These are phyloP conservation scores for Crypturellus undulatus DNA, from an alignment of 2,113 vertebrate species.

Conservation along the genomic window DNA sequence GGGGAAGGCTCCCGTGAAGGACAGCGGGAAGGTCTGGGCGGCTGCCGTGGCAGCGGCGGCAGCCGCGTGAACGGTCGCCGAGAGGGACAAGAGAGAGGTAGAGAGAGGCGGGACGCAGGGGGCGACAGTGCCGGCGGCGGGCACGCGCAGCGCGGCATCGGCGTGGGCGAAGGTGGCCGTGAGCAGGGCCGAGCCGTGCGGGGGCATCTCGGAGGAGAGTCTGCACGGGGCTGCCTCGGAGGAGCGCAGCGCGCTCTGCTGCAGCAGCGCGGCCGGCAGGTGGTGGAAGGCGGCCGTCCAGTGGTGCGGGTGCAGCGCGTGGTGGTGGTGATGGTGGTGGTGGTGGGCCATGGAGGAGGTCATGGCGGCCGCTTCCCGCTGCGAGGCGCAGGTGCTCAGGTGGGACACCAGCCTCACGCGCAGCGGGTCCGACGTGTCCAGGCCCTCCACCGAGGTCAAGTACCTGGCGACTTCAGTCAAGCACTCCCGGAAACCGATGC, in stretches of 20 bases:
- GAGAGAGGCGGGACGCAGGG: constrained; percentile 85
- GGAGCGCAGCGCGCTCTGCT: constrained; percentile 80
- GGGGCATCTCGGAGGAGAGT: constrained; percentile 78
- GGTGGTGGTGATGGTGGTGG: constrained; percentile 77
- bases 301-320: constrained; percentile 84
- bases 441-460: constrained; percentile 88
- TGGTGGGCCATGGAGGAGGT: constrained; percentile 83
- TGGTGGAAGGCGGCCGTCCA: constrained; percentile 88
- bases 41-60: constrained; percentile 82
- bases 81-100: constrained; percentile 88
- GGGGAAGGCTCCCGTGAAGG: constrained; percentile 84
- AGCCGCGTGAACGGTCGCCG: constrained; percentile 85
- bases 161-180: constrained; percentile 84
- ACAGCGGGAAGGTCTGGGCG: constrained; percentile 87
- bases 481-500: constrained; percentile 94
- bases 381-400: constrained; percentile 89
- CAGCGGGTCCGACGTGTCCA: constrained; percentile 88
- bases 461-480: constrained; percentile 91
- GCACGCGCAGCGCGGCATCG: constrained; percentile 82
- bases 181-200: constrained; percentile 81
- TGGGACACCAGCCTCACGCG: constrained; percentile 91
- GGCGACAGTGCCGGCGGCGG: constrained; percentile 77
- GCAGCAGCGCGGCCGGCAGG: constrained; percentile 81
- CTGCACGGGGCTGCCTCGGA: constrained; percentile 76
- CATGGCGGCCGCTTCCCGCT: constrained; percentile 88